A percentile compares a stretch with the other conserved stretches of the same genome.
phyloP scores from a whole-genome alignment of 2,797 vertebrate species.

The Coregonus sp. region DNA sequence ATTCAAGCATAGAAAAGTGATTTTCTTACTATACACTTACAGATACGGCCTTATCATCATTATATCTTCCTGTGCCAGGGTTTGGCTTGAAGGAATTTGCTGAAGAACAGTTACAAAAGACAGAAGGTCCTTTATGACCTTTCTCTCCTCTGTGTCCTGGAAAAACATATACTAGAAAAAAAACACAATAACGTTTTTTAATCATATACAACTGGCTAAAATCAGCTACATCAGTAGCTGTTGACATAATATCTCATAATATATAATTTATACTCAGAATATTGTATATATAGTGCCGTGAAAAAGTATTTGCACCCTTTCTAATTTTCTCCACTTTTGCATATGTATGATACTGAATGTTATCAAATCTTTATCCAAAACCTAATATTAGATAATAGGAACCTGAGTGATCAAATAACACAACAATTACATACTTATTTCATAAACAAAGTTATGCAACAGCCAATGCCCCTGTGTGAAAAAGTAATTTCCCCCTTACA shows the following conservation, averaged over 20 bases:
- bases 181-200: background rate
- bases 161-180: constrained; percentile 31
- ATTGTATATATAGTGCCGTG: too few species aligned
- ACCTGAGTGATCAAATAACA: too few species aligned
- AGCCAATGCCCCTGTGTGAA: too few species aligned
- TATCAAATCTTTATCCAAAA: too few species aligned
- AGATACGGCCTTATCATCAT: constrained; percentile 16
- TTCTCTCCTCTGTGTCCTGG: constrained; percentile 30
- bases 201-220: background rate
- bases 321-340: too few species aligned
- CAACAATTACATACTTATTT: too few species aligned
- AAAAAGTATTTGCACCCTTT: too few species aligned
- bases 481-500: too few species aligned
- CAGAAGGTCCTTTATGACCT: constrained; percentile 14
- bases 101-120: constrained; percentile 28
- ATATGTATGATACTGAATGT: too few species aligned
- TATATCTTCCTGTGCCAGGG: background rate
- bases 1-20: background rate
- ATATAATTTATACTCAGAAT: background rate
- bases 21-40: constrained; percentile 19
- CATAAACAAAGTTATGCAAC: too few species aligned
- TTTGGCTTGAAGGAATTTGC: constrained; percentile 14
- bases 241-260: background rate
- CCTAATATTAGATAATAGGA: too few species aligned
- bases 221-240: background rate